Evolutionary conservation across 2,888 invertebrate genomes (phyloP).

Genomic region (Caenorhabditis parvicauda): DNA sequence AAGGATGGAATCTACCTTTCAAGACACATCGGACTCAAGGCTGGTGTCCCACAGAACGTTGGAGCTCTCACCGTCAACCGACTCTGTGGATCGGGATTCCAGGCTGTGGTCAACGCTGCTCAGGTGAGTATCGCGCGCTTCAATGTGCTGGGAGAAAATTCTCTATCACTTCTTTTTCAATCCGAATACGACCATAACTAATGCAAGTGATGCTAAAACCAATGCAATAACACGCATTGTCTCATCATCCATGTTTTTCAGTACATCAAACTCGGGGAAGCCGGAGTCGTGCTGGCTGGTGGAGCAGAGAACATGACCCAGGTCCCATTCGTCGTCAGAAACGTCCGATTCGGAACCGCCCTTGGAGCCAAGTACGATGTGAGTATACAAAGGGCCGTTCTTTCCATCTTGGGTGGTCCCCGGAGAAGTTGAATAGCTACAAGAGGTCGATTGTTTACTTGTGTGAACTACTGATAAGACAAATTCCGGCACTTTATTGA

Average conservation of each 20-base stretch:
- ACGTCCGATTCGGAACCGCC: conserved; percentile 82
- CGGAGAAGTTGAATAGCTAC: background rate
- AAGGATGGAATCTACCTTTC: conserved; percentile 82
- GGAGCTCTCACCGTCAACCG: conserved; percentile 87
- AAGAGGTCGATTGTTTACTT: background rate
- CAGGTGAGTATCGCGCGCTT: conserved; percentile 8
- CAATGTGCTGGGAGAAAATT: no score
- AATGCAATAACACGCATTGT: no score
- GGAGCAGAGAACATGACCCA: conserved; percentile 90
- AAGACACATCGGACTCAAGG: conserved; percentile 78
- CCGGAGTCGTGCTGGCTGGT: conserved; percentile 43
- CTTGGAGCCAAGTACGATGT: conserved; percentile 72
- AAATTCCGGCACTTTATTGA: background rate
- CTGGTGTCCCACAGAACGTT: conserved; percentile 80
- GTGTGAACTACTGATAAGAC: background rate
- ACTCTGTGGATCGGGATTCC: conserved; percentile 95
- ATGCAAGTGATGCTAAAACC: no score
- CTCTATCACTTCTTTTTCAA: background rate
- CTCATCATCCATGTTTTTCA: conserved; percentile 7
- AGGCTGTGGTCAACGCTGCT: conserved; percentile 76
- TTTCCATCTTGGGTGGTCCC: no score
- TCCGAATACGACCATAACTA: no score
- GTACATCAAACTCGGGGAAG: conserved; percentile 41
- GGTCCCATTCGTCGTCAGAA: conserved; percentile 78
- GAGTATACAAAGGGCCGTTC: background rate